phyloP scores from a whole-genome alignment of 2,113 vertebrate genomes.

The Melospiza georgiana region DNA sequence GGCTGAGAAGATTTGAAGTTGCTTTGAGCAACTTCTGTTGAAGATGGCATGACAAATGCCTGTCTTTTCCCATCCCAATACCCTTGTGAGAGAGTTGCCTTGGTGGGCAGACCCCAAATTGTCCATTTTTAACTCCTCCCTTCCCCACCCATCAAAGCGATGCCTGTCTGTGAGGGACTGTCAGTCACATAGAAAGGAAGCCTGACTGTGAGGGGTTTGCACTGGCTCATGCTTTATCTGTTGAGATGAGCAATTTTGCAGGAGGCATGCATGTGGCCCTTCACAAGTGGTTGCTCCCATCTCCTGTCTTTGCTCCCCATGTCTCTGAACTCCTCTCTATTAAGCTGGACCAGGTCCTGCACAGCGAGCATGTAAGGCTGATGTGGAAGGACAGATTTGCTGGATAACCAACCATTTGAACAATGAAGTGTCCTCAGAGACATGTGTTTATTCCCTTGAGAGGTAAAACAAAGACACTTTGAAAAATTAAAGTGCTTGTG shows the following conservation, averaged over 20 bases:
- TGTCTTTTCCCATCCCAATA: background rate
- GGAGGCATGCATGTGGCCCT: fast-evolving
- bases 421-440: background rate
- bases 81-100: background rate
- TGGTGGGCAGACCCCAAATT: background rate
- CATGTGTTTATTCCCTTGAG: background rate
- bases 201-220: background rate
- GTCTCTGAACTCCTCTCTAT: background rate
- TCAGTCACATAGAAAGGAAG: background rate
- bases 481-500: constrained; percentile 21
- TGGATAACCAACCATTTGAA: background rate
- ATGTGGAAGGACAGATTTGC: background rate
- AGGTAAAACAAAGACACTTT: background rate
- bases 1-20: background rate
- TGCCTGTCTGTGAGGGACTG: background rate
- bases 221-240: background rate
- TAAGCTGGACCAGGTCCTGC: background rate
- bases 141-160: background rate
- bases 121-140: background rate
- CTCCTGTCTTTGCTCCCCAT: background rate
- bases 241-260: background rate
- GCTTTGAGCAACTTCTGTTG: background rate
- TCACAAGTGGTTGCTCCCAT: background rate
- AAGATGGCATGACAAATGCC: background rate
- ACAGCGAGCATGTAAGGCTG: background rate